Evolutionary conservation across 1,140 invertebrate species (phyloP).

Genomic region (Brachionus paranguensis): DNA sequence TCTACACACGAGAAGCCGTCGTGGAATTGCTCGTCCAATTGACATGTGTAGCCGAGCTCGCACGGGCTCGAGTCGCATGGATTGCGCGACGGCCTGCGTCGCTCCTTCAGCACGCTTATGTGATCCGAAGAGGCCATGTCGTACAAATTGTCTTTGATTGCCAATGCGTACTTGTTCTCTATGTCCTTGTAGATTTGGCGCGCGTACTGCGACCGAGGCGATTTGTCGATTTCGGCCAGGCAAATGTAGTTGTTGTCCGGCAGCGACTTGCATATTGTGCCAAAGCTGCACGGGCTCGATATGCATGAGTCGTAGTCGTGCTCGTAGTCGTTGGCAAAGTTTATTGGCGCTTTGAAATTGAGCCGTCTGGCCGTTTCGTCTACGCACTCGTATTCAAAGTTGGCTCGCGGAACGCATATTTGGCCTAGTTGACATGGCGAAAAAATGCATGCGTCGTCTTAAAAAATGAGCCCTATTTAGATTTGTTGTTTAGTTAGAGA

Average conservation of each 20-base stretch:
- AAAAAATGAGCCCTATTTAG: neutral
- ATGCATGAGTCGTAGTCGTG: neutral
- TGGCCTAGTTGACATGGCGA: neutral
- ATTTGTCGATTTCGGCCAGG: neutral
- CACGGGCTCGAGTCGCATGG: neutral
- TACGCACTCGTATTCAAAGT: neutral
- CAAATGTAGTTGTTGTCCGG: constrained; percentile 6
- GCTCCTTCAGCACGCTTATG: neutral
- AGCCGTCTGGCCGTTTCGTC: neutral
- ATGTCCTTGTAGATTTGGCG: constrained; percentile 3
- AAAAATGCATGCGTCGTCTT: neutral
- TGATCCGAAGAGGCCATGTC: neutral
- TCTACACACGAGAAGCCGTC: neutral
- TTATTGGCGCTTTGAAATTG: neutral
- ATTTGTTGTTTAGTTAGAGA: neutral
- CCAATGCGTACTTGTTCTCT: neutral
- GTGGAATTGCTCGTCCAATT: neutral
- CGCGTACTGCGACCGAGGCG: neutral
- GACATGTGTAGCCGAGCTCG: neutral
- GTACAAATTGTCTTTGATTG: neutral
- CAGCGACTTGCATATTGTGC: constrained; percentile 15
- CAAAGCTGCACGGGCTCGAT: constrained; percentile 5
- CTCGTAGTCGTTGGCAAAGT: neutral
- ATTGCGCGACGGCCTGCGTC: neutral
- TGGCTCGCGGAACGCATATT: neutral